Evolutionary conservation across 2,888 invertebrate species (phyloP).

Genomic region (Drosophila falleni): DNA sequence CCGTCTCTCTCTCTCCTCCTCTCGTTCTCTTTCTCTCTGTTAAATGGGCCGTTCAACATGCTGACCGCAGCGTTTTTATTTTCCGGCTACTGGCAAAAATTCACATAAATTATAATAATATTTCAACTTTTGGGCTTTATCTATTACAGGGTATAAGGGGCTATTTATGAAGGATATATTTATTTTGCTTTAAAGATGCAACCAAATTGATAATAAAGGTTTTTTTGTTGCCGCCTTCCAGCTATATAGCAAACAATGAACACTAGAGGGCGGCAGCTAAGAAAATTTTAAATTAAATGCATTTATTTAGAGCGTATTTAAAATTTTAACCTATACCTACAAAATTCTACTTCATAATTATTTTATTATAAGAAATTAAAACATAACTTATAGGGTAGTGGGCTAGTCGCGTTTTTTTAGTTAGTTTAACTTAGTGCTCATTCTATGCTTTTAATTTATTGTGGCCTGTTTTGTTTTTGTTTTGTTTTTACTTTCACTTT

Average conservation of each 20-base stretch:
- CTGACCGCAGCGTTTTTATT: slow-evolving; percentile 39
- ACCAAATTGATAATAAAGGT: not conserved
- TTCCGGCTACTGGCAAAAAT: slow-evolving; percentile 37
- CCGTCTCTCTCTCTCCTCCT: not conserved
- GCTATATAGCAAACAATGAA: not conserved
- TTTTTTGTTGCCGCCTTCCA: not conserved
- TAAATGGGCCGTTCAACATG: slow-evolving; percentile 70
- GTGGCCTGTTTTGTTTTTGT: slow-evolving; percentile 26
- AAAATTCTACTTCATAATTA: not conserved
- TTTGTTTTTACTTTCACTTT: slow-evolving; percentile 36
- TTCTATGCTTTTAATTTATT: slow-evolving; percentile 53
- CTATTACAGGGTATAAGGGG: slow-evolving; percentile 16
- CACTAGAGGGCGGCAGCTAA: slow-evolving; percentile 5
- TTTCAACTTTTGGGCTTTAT: slow-evolving; percentile 38
- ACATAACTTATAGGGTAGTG: slow-evolving; percentile 21
- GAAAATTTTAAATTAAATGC: not conserved
- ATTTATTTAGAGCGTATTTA: slow-evolving; percentile 18
- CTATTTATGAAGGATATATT: not conserved
- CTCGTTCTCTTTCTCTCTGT: slow-evolving; percentile 9
- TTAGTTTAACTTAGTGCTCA: not conserved
- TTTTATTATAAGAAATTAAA: no score
- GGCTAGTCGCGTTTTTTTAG: not conserved
- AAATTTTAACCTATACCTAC: no score
- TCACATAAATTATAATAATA: slow-evolving; percentile 66
- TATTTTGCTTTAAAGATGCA: not conserved